Evolutionary conservation across 2,888 invertebrate species (phyloP).

Genomic region (Sipha maydis): DNA sequence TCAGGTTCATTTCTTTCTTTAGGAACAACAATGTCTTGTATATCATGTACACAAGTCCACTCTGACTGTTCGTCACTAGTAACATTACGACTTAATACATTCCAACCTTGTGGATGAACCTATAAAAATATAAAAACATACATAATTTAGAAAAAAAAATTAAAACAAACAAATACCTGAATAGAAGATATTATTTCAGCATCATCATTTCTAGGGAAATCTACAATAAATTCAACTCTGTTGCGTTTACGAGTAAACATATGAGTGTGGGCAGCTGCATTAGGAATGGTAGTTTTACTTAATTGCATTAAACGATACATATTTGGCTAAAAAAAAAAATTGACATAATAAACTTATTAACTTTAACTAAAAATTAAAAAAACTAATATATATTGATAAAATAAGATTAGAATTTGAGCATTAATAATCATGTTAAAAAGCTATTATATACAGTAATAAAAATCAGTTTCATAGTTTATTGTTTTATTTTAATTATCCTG

Average conservation of each 20-base stretch:
- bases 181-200: conserved; percentile 91
- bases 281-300: conserved; percentile 83
- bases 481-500: no score
- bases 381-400: no score
- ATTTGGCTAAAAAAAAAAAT: conserved; percentile 76
- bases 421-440: no score
- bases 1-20: conserved; percentile 8
- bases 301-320: conserved; percentile 90
- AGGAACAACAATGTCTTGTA: conserved; percentile 73
- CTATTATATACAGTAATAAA: no score
- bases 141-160: neutral
- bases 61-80: conserved; percentile 87
- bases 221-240: conserved; percentile 88
- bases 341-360: neutral
- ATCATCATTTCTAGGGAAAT: conserved; percentile 86
- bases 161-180: conserved; percentile 70
- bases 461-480: no score
- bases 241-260: conserved; percentile 85
- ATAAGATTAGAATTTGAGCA: no score
- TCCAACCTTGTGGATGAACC: conserved; percentile 91
- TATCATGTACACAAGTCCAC: conserved; percentile 95
- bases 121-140: conserved; percentile 67
- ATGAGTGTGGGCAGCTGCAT: conserved; percentile 83
- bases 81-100: conserved; percentile 87
- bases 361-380: neutral